Conservation (phyloP, 2,888 invertebrate species). For the Apeira syringaria region DNA sequence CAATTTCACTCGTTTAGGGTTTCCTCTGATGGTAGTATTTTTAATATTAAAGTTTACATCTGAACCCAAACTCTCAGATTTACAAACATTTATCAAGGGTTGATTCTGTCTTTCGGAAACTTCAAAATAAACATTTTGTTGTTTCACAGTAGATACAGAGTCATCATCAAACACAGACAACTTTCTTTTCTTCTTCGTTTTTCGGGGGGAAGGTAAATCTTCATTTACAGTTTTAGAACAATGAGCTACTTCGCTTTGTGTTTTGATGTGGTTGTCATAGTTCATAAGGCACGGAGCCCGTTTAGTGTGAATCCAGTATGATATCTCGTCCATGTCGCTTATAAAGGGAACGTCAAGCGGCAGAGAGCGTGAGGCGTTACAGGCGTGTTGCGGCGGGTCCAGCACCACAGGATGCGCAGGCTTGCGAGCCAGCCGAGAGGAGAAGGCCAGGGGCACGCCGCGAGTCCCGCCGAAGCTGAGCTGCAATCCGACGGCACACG, state of each 20-base stretch:
- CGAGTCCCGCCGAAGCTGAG: slow-evolving; percentile 17
- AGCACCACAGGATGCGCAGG: slow-evolving; percentile 23
- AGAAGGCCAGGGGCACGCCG: slow-evolving; percentile 33
- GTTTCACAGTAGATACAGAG: slow-evolving; percentile 52
- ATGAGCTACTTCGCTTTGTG: slow-evolving; percentile 50
- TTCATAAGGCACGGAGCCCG: slow-evolving; percentile 73
- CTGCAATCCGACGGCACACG: slow-evolving; percentile 26
- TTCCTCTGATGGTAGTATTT: slow-evolving; percentile 50
- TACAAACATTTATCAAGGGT: slow-evolving; percentile 44
- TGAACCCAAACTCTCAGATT: slow-evolving; percentile 55
- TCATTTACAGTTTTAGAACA: slow-evolving; percentile 49
- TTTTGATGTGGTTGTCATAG: slow-evolving; percentile 61
- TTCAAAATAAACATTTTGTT: slow-evolving; percentile 64
- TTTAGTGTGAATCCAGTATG: slow-evolving; percentile 73
- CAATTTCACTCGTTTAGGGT: slow-evolving; percentile 50
- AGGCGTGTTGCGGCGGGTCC: slow-evolving; percentile 12
- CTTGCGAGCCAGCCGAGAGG: slow-evolving; percentile 20
- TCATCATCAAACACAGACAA: slow-evolving; percentile 59
- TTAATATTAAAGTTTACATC: slow-evolving; percentile 70
- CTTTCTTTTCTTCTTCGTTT: slow-evolving; percentile 62
- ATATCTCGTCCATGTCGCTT: slow-evolving; percentile 76
- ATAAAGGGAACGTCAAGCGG: slow-evolving; percentile 57
- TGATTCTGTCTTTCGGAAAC: slow-evolving; percentile 48
- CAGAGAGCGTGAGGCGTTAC: slow-evolving; percentile 25
- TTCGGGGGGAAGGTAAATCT: slow-evolving; percentile 50